Conservation (phyloP, 2,888 invertebrate genomes). For the Helobdella robusta region DNA sequence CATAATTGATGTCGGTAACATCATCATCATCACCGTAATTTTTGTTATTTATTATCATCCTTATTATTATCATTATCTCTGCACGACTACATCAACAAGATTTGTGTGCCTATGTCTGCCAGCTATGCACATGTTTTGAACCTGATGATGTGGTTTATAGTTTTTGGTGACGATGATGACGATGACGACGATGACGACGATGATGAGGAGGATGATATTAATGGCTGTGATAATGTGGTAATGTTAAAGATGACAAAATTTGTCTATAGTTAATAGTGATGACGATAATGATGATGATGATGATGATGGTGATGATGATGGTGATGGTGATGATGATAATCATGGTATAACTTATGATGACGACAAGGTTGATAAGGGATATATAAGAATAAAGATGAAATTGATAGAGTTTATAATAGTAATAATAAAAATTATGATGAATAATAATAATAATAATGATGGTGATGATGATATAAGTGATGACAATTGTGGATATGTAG, state of each 20-base stretch:
- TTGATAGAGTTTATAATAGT: background rate
- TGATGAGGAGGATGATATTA: background rate
- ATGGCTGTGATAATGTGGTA: background rate
- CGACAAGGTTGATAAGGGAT: slow-evolving; percentile 9
- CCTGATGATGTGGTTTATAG: too few species aligned
- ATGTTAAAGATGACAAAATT: background rate
- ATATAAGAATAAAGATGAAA: background rate
- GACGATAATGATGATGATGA: background rate
- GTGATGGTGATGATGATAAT: slow-evolving; percentile 22
- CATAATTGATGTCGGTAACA: slow-evolving; percentile 34
- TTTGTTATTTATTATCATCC: slow-evolving; percentile 14
- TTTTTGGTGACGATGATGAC: background rate
- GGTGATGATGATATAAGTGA: background rate
- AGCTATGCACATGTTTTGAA: too few species aligned
- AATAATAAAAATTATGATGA: too few species aligned
- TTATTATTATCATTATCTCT: background rate
- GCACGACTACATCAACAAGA: too few species aligned
- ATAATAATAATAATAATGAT: too few species aligned
- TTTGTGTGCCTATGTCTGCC: background rate
- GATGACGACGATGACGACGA: background rate
- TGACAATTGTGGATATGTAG: too few species aligned
- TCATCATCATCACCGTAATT: slow-evolving; percentile 37
- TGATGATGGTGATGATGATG: slow-evolving; percentile 7
- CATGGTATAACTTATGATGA: slow-evolving; percentile 10
- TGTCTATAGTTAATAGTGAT: background rate